Evolutionary conservation across 1,140 invertebrate genomes (phyloP).

Genomic region (Pemphigus obesinymphae): DNA sequence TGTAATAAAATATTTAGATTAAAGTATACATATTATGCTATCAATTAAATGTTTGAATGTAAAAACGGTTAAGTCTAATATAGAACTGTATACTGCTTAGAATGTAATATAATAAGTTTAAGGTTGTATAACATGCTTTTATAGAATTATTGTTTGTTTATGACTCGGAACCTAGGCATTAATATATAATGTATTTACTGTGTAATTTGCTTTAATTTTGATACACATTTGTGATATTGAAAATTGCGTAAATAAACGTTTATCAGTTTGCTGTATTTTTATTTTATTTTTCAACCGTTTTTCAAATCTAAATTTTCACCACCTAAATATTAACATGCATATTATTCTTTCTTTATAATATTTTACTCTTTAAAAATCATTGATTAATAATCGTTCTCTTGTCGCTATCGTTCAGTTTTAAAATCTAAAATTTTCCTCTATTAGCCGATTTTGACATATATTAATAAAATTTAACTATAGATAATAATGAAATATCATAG

Average conservation of each 20-base stretch:
- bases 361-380: no score
- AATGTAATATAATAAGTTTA: background rate
- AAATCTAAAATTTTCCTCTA: no score
- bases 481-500: no score
- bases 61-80: background rate
- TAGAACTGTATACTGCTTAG: background rate
- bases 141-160: background rate
- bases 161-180: background rate
- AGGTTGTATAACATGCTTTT: background rate
- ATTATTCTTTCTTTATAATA: no score
- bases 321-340: no score
- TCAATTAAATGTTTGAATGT: background rate
- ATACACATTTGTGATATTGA: constrained; percentile 18
- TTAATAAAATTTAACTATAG: no score
- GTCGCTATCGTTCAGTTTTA: no score
- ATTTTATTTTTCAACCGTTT: background rate
- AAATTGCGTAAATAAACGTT: constrained; percentile 8
- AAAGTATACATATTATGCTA: background rate
- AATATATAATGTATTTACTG: background rate
- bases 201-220: constrained; percentile 22
- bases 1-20: background rate
- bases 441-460: no score
- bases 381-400: no score
- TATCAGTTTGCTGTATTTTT: background rate
- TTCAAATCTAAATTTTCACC: no score